phyloP scores from a whole-genome alignment of 2,888 invertebrate species.

The Tethea ocularis region DNA sequence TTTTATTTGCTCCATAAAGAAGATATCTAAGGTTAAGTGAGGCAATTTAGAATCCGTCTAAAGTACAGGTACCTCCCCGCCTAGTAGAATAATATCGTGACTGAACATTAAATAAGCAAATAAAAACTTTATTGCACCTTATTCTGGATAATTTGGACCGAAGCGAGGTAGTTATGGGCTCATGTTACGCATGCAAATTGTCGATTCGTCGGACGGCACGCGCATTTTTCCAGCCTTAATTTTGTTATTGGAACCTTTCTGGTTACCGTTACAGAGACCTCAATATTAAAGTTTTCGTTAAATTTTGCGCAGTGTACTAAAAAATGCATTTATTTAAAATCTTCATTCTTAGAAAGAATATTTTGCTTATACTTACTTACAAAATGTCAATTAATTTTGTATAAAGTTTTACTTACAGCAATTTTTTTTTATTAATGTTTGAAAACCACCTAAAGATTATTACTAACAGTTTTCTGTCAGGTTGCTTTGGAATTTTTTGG shows the following conservation, averaged over 20 bases:
- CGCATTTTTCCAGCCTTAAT: conserved; percentile 51
- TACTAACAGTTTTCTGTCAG: no score
- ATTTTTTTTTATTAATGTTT: no score
- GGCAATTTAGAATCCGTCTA: conserved; percentile 1
- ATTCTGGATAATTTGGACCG: conserved; percentile 59
- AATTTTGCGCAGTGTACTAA: conserved; percentile 8
- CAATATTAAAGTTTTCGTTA: conserved; percentile 22
- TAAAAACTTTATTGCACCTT: conserved; percentile 55
- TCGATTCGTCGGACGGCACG: conserved; percentile 48
- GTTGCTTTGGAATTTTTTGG: no score
- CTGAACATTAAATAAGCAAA: conserved; percentile 46
- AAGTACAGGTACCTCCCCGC: conserved; percentile 2
- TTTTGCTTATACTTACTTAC: no score
- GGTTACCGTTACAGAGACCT: conserved; percentile 39
- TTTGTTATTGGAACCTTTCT: conserved; percentile 52
- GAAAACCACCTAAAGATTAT: no score
- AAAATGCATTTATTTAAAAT: neutral
- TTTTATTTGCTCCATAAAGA: conserved; percentile 4
- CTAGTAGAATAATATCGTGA: conserved; percentile 24
- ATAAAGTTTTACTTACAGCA: no score
- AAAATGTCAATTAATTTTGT: no score
- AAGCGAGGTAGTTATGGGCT: conserved; percentile 57
- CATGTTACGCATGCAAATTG: conserved; percentile 70
- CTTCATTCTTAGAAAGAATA: no score
- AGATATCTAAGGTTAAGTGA: conserved; percentile 4